Conservation (phyloP, 2,113 vertebrate species). For the Zapus hudsonius region DNA sequence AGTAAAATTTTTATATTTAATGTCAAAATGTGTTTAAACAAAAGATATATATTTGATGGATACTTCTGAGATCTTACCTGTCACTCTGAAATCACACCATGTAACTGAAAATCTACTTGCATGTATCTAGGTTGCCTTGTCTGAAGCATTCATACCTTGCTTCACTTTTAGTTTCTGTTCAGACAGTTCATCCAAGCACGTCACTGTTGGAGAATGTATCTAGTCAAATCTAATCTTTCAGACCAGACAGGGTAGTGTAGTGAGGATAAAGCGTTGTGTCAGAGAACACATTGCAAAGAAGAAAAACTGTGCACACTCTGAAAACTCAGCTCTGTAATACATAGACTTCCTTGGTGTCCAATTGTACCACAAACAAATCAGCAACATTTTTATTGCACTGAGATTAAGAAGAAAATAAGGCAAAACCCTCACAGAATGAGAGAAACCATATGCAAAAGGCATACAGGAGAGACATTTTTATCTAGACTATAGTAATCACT, state of each 20-base stretch:
- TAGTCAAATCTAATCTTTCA: background rate
- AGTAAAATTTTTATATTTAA: background rate
- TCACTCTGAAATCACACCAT: background rate
- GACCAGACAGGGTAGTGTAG: background rate
- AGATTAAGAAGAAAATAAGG: background rate
- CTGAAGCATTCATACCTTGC: fast-evolving
- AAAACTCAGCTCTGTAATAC: background rate
- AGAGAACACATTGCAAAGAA: background rate
- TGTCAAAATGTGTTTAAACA: background rate
- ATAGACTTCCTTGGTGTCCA: background rate
- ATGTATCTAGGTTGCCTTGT: no score
- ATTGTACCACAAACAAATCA: background rate
- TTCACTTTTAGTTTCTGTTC: background rate
- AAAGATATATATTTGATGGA: background rate
- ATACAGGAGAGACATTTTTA: background rate
- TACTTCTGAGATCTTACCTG: background rate
- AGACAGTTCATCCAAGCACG: background rate
- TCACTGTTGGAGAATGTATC: background rate
- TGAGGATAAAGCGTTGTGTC: background rate
- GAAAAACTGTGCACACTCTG: background rate
- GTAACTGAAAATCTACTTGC: background rate
- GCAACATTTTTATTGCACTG: background rate
- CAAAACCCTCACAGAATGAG: background rate
- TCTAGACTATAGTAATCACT: background rate
- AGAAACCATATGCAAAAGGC: background rate